Percentiles rank a stretch among this genome's conserved stretches.
These are phyloP conservation scores for Bombylius discolor DNA, from an alignment of 2,888 invertebrate genomes.

Conservation along the genomic window DNA sequence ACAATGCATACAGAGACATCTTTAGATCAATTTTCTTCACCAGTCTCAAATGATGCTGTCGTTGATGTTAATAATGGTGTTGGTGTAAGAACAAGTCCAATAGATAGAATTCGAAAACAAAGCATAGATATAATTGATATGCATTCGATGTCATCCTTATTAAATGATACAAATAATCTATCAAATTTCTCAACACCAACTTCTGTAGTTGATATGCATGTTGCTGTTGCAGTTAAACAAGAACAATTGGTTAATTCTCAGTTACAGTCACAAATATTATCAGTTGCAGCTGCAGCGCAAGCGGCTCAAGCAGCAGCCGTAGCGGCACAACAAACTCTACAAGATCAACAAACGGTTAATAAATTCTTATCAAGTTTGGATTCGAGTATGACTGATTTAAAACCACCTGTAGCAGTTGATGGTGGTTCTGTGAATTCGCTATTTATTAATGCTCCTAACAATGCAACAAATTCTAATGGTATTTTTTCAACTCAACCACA, in stretches of 20 bases:
- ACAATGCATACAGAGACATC: constrained; percentile 33
- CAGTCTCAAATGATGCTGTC: constrained; percentile 27
- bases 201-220: constrained; percentile 31
- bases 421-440: constrained; percentile 9
- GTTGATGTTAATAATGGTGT: constrained; percentile 22
- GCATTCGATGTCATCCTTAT: constrained; percentile 18
- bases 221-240: constrained; percentile 37
- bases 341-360: constrained; percentile 45
- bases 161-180: constrained; percentile 28
- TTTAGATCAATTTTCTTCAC: constrained; percentile 28
- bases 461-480: constrained; percentile 3
- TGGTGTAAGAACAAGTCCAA: constrained; percentile 9
- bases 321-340: constrained; percentile 32
- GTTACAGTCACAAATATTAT: constrained; percentile 19
- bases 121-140: constrained; percentile 13
- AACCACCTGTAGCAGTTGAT: constrained; percentile 13
- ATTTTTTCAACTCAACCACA: constrained; percentile 5
- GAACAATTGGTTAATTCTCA: constrained; percentile 39
- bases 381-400: constrained; percentile 19
- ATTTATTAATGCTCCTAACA: constrained; percentile 13
- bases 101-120: constrained; percentile 13
- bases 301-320: constrained; percentile 28
- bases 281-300: constrained; percentile 22
- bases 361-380: constrained; percentile 45
- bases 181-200: constrained; percentile 24